Evolutionary conservation across 2,113 vertebrate genomes (phyloP).

Genomic region (Cynocephalus volans): DNA sequence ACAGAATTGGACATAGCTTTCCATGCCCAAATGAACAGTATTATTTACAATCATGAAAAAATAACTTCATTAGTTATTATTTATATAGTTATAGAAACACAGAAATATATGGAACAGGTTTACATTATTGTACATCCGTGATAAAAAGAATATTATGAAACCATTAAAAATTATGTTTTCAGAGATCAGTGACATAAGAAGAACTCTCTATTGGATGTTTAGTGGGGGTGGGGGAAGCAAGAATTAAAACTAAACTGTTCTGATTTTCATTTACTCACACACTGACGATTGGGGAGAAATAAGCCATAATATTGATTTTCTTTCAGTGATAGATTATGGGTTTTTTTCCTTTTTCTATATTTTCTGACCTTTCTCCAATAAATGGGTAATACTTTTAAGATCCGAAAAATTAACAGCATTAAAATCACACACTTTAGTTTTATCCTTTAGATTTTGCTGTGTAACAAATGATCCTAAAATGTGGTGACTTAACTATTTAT

Average conservation of each 20-base stretch:
- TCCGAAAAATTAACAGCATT: conserved; percentile 17
- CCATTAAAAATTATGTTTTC: conserved; percentile 43
- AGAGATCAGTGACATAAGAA: not conserved
- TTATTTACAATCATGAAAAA: not conserved
- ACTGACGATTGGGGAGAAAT: not conserved
- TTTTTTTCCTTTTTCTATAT: conserved; percentile 36
- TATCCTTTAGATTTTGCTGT: not conserved
- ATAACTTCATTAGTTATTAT: not conserved
- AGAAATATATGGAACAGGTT: not conserved
- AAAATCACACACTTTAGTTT: not conserved
- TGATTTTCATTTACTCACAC: not conserved
- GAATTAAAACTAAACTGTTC: not conserved
- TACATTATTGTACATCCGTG: not conserved
- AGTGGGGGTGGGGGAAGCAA: not conserved
- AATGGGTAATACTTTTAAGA: not conserved
- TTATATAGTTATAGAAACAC: not conserved
- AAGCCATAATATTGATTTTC: not conserved
- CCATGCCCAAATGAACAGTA: not conserved
- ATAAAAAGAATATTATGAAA: not conserved
- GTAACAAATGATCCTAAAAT: not conserved
- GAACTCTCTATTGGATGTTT: not conserved
- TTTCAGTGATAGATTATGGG: not conserved
- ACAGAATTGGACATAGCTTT: not conserved
- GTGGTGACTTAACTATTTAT: not conserved
- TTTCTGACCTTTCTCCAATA: conserved; percentile 24